These are phyloP conservation scores for Erpornis zantholeuca DNA, from an alignment of 2,113 vertebrate species.

Conservation along the genomic window DNA sequence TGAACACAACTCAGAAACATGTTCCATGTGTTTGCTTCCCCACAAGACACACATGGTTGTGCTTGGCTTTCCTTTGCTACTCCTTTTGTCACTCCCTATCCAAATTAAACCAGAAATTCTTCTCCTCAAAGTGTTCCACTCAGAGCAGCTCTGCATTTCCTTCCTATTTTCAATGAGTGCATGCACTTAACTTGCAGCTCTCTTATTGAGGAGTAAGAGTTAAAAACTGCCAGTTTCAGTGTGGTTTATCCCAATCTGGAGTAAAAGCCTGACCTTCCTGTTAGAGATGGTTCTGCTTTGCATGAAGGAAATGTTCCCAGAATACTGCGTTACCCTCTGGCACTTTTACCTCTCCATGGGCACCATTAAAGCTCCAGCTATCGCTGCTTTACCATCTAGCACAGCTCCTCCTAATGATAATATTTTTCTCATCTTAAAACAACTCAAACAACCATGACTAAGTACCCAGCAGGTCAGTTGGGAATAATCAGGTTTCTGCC, in stretches of 20 bases:
- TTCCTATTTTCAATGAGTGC: not conserved
- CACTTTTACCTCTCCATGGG: not conserved
- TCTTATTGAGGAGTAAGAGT: not conserved
- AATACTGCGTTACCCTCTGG: not conserved
- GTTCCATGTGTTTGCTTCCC: accelerated
- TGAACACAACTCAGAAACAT: not conserved
- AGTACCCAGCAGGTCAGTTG: not conserved
- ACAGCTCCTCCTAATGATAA: constrained; percentile 15
- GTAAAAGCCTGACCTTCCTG: not conserved
- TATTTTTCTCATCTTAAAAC: constrained; percentile 29
- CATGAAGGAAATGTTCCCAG: not conserved
- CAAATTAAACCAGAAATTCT: not conserved
- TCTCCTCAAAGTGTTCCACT: not conserved
- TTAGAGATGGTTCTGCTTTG: not conserved
- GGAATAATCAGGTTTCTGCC: constrained; percentile 27
- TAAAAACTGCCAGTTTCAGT: not conserved
- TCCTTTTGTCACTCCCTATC: not conserved
- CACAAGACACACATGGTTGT: not conserved
- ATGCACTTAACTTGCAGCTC: not conserved
- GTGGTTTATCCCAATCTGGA: not conserved
- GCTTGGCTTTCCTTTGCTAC: not conserved
- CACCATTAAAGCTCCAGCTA: not conserved
- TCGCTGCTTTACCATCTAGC: not conserved
- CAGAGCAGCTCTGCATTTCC: not conserved
- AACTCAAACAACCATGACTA: not conserved